A percentile compares a stretch with the other conserved stretches of the same genome.
These are phyloP conservation scores for Ptychobarbus kaznakovi DNA, from an alignment of 2,797 vertebrate genomes.

Conservation along the genomic window DNA sequence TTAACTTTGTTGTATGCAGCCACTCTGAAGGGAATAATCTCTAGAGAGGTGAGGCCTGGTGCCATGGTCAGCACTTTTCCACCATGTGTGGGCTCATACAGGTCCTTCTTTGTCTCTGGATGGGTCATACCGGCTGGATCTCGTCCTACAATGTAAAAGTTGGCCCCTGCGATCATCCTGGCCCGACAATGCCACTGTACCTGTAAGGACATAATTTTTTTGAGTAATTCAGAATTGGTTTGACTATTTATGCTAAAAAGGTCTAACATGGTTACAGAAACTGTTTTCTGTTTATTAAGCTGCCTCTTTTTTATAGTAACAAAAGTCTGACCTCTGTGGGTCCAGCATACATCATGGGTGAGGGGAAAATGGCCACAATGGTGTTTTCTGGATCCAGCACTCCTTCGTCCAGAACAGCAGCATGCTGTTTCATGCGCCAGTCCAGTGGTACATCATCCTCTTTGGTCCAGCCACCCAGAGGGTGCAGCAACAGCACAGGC, in stretches of 20 bases:
- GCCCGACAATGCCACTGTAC: slow-evolving; percentile 98
- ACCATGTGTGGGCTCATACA: slow-evolving; percentile 94
- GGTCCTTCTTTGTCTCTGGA: slow-evolving; percentile 90
- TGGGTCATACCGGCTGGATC: slow-evolving; percentile 98
- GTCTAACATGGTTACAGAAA: neutral
- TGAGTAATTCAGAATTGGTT: neutral
- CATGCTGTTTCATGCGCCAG: slow-evolving; percentile 87
- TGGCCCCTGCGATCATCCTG: slow-evolving; percentile 93
- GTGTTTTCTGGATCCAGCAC: slow-evolving; percentile 88
- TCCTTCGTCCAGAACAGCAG: slow-evolving; percentile 83
- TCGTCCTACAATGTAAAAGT: slow-evolving; percentile 97
- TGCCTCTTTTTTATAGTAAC: neutral
- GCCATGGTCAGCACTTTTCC: slow-evolving; percentile 96
- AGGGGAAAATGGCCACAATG: slow-evolving; percentile 94
- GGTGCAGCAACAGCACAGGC: slow-evolving; percentile 85
- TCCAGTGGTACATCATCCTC: slow-evolving; percentile 84
- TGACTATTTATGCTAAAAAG: neutral
- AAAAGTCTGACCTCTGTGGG: slow-evolving; percentile 88
- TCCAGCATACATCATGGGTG: slow-evolving; percentile 97
- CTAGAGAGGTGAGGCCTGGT: slow-evolving; percentile 93
- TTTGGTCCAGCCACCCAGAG: slow-evolving; percentile 88
- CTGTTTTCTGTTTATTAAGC: neutral
- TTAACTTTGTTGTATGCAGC: slow-evolving; percentile 94
- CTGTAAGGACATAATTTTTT: slow-evolving; percentile 68
- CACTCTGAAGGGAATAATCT: slow-evolving; percentile 97